Conservation (phyloP, 2,113 vertebrate genomes). For the Podiceps cristatus region DNA sequence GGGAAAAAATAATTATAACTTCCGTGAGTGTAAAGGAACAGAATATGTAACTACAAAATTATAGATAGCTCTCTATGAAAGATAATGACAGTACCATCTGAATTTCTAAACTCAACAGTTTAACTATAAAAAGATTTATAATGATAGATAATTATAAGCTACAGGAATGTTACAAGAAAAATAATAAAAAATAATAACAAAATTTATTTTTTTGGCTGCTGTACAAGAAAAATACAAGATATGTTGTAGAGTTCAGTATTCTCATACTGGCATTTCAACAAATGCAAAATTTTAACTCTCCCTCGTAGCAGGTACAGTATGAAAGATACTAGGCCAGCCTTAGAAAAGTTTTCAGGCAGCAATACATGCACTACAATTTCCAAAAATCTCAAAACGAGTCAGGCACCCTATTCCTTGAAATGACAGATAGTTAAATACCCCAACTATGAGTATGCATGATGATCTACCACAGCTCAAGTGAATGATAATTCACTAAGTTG, state of each 20-base stretch:
- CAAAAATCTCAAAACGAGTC: background rate
- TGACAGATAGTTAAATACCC: background rate
- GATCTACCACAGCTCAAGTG: background rate
- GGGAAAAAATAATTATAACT: background rate
- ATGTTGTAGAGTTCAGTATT: background rate
- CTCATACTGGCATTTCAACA: background rate
- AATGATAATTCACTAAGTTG: background rate
- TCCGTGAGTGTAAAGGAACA: background rate
- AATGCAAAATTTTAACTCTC: background rate
- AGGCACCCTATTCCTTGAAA: background rate
- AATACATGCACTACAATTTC: background rate
- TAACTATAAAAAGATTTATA: background rate
- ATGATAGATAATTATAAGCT: slow-evolving; percentile 15
- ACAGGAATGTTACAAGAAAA: background rate
- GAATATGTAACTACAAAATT: slow-evolving; percentile 22
- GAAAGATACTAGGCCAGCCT: background rate
- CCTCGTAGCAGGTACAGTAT: background rate
- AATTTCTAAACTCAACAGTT: background rate
- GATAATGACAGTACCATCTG: background rate
- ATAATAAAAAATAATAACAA: background rate
- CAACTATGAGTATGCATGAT: background rate
- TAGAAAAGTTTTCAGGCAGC: background rate
- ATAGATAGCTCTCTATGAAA: background rate
- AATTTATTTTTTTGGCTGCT: background rate
- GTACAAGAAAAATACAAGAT: background rate